Evolutionary conservation across 1,140 invertebrate genomes (phyloP), one percentile per base, ranked within the genome.

Genomic region (Homarus americanus): DNA sequence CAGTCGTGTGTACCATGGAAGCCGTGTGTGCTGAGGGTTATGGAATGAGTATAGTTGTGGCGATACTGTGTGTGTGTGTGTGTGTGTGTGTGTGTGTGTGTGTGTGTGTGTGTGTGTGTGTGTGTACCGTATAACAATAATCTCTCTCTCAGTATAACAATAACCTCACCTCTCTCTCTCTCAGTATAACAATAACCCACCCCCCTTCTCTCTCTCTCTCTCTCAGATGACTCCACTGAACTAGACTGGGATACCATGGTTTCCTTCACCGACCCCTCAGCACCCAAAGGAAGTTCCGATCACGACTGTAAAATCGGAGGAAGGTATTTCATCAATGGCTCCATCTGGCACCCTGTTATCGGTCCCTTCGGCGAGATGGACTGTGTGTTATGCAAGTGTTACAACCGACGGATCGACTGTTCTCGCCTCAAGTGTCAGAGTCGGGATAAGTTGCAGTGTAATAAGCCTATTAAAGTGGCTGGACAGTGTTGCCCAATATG

Each of bases 311-410:
- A 83, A 69, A 83, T 83, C 7, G 88, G 88, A 9, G 82, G 79
- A 32, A 66, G 88, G 20, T 90, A 90, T 72, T 90, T 83, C 88
- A 84, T 93, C 32, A 93, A 94, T 91, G 94, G 94, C 32, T 93
- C 94, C 44, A 92, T 93, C 12, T 94, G 94, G 94, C 94, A 94
- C 92, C 94, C 94, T 1, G 93, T 94, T 2, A 94, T 94, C 69
- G 94, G 94, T 15, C 94, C 94, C 20, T 94, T 94, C 82, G 94
- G 94, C 38, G 91, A 91, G 84, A 91, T 91, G 89, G 73, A 88
- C 87, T 93, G 92, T 32, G 84, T 86, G 5, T 24, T 92, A 36
- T 92, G 91, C 76, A 58, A 69, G 72, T 92, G 92, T 41, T 76
- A 53, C 80, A 90, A 84, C 80, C 34, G 82, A 41, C 44, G 82